Evolutionary conservation across 2,888 invertebrate species (phyloP), one percentile per base, ranked within the genome.

Genomic region (Corbicula japonica): DNA sequence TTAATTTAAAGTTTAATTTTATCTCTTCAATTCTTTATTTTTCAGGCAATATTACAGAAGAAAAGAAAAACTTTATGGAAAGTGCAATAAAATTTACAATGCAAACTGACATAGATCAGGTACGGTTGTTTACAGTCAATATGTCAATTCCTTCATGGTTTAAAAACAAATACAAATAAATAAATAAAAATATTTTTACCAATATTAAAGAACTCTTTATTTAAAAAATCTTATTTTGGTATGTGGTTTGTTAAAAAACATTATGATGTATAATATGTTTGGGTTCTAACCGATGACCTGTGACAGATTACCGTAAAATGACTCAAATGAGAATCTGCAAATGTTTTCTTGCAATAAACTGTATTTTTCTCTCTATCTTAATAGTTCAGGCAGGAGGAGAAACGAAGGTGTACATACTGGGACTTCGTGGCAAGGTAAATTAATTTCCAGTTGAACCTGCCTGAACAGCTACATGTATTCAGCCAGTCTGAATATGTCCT

Each of bases 371-470:
- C 34, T 50, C 35, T 54, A 38, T 23, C 8, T 26, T 26, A 34
- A 0, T 44, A 76, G 74, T 35, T 65, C 6, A 72, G 66, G 35
- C 18, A 61, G 18, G 77, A 81, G 26, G 52, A 73, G 15, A 30
- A 32, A 23, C 56, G 81, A n/a, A 5, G 46, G 34, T 81, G 81
- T 41, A 61, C 70, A 2, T 74, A 61, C 41, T 81, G 81, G 81
- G 73, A 74, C 26, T 76, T 77, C 34, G 41, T 26, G 6, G 28
- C 44, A 52, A 56, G 70, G 79, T 79, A 70, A 21, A 32, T 63
- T 2, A n/a, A 28, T 56, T 8, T 21, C 6, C 5, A 8, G 6
- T 28, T 28, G 10, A 8, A 56, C 12, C 8, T n/a, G 28, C 10
- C 15, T 34, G 41, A 38, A 12, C 8, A 38, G 8, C 41, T 18